Evolutionary conservation across 1,140 invertebrate genomes (phyloP).

Genomic region (Lutraria rhynchaena): DNA sequence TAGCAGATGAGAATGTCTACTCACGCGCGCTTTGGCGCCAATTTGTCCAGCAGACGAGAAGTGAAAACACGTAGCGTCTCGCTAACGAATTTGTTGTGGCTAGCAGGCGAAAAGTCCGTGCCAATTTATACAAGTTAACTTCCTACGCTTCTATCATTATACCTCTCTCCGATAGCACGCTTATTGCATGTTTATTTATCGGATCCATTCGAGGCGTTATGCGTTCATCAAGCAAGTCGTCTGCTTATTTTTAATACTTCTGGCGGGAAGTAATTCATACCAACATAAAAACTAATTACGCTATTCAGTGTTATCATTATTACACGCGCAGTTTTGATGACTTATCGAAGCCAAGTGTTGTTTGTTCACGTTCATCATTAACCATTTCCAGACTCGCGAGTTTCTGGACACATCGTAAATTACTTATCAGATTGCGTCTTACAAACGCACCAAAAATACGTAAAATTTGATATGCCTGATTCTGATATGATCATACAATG

Average conservation of each 20-base stretch:
- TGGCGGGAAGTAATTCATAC: slow-evolving; percentile 1
- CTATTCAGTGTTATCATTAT: background rate
- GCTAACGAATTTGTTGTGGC: slow-evolving; percentile 41
- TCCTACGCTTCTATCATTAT: slow-evolving; percentile 12
- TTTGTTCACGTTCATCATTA: no score
- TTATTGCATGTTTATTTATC: slow-evolving; percentile 42
- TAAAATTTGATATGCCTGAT: background rate
- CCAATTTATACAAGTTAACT: slow-evolving; percentile 27
- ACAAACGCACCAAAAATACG: slow-evolving; percentile 1
- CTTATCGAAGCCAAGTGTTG: background rate
- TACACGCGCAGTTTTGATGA: slow-evolving; percentile 13
- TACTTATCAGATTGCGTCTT: background rate
- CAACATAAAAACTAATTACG: slow-evolving; percentile 23
- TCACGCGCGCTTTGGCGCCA: slow-evolving; percentile 46
- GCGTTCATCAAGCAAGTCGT: slow-evolving; percentile 7
- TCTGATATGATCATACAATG: background rate
- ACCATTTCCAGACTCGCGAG: no score
- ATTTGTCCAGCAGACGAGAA: slow-evolving; percentile 35
- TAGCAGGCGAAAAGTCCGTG: slow-evolving; percentile 14
- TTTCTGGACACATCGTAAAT: slow-evolving; percentile 5
- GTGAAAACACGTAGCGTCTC: slow-evolving; percentile 43
- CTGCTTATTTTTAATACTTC: background rate
- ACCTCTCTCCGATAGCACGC: background rate
- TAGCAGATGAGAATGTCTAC: slow-evolving; percentile 16
- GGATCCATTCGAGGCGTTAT: background rate